Evolutionary conservation across 2,888 invertebrate genomes (phyloP).

Genomic region (Euspilapteryx auroguttella): DNA sequence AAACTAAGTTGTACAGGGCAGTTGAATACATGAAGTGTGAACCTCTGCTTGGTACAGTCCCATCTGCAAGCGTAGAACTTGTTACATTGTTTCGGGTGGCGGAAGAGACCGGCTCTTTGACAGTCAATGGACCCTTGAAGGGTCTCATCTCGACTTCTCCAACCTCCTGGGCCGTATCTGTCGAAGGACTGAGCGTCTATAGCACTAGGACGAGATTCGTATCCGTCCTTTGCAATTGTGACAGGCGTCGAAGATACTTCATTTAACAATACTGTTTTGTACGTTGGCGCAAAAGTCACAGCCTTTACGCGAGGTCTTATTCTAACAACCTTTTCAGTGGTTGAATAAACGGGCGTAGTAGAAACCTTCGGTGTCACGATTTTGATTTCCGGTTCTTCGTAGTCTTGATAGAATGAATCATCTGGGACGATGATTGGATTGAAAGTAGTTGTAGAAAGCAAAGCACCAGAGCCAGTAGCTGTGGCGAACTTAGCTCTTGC

Average conservation of each 20-base stretch:
- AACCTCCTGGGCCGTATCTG: slow-evolving; percentile 65
- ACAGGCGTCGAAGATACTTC: slow-evolving; percentile 20
- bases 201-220: slow-evolving; percentile 14
- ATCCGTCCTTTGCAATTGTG: slow-evolving; percentile 13
- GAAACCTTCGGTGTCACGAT: slow-evolving; percentile 17
- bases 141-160: slow-evolving; percentile 60
- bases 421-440: slow-evolving; percentile 55
- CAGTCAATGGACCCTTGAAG: slow-evolving; percentile 65
- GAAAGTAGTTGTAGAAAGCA: slow-evolving; percentile 36
- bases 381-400: slow-evolving; percentile 25
- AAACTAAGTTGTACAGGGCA: slow-evolving; percentile 80
- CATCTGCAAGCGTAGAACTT: slow-evolving; percentile 83
- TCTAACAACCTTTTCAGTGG: slow-evolving; percentile 27
- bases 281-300: slow-evolving; percentile 42
- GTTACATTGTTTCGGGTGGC: slow-evolving; percentile 77
- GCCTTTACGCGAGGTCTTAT: slow-evolving; percentile 34
- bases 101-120: slow-evolving; percentile 63
- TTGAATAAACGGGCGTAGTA: slow-evolving; percentile 25
- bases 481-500: slow-evolving; percentile 10
- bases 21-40: slow-evolving; percentile 75
- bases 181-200: slow-evolving; percentile 54
- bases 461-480: slow-evolving; percentile 25
- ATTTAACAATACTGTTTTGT: slow-evolving; percentile 35
- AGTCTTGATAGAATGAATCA: slow-evolving; percentile 48
- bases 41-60: slow-evolving; percentile 76